Evolutionary conservation across 2,888 invertebrate genomes (phyloP), one percentile per base, ranked within the genome.

Genomic region (Allophyes oxyacanthae): DNA sequence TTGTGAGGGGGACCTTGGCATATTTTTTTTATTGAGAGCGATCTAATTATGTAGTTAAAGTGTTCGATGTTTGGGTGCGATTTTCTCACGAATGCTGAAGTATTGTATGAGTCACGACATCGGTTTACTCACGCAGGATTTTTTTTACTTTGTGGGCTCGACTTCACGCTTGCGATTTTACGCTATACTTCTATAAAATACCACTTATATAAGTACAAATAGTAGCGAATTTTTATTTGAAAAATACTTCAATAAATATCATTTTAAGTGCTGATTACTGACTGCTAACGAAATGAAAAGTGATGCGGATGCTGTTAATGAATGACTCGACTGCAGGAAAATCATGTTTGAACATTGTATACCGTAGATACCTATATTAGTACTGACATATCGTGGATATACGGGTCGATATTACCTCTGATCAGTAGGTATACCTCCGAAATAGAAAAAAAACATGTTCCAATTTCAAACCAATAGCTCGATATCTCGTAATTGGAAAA

Each of bases 51-150:
- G 51, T 58, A 46, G 52, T 76, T 76, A 74, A 69, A 61, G 55
- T 71, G 70, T 72, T 73, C 60, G 69, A 79, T 81, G 56, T 78
- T 82, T 78, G 62, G 68, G 69, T 78, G 72, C 71, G 68, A 75
- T 85, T 77, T 81, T 86, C 84, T 79, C 84, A 87, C 80, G 83
- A 77, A 57, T 64, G 34, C 51, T 53, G 64, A 41, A 64, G 62
- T 75, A 74, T 76, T 73, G 45, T 72, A 74, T 72, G 75, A 54
- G 72, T 79, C 76, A 82, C 79, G 77, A 77, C 64, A 68, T 66
- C 57, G 46, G 54, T 73, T 75, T 67, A 64, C 54, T 73, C 60
- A 78, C 77, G 75, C 71, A 80, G 64, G 71, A 58, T 54, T 64
- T 73, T 76, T 54, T 75, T 74, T 57, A 40, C 25, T n/a, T 11